phyloP scores from a whole-genome alignment of 2,888 invertebrate species.

The Drosophila formosana region DNA sequence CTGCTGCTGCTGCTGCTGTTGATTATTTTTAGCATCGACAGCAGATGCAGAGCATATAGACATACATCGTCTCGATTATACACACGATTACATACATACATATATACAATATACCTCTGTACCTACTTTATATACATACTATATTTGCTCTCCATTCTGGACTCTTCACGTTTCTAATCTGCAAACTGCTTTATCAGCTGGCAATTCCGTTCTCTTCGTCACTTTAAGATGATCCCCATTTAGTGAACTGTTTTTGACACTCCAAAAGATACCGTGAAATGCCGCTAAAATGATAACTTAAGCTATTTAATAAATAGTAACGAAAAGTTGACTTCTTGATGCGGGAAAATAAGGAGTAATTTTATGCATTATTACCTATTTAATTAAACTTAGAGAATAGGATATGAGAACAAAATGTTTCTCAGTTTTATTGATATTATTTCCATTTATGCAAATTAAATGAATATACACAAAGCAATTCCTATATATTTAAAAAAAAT shows the following conservation, averaged over 20 bases:
- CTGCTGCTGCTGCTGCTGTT: conserved; percentile 15
- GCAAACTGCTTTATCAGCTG: conserved; percentile 21
- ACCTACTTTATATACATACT: conserved; percentile 1
- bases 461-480: too few species aligned
- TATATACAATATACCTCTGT: conserved; percentile 6
- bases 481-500: too few species aligned
- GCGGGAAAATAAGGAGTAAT: too few species aligned
- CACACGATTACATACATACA: conserved; percentile 1
- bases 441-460: too few species aligned
- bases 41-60: conserved; percentile 53
- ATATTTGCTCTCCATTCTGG: background rate
- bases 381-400: too few species aligned
- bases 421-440: too few species aligned
- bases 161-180: conserved; percentile 20
- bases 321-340: too few species aligned
- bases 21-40: conserved; percentile 65
- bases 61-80: conserved; percentile 11
- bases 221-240: background rate
- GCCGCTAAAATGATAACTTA: background rate
- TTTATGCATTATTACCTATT: too few species aligned
- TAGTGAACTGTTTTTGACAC: background rate
- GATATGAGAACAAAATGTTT: too few species aligned
- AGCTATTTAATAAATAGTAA: too few species aligned
- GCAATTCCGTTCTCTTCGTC: background rate
- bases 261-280: background rate